phyloP scores from a whole-genome alignment of 1,140 invertebrate species.

The Catajapyx aquilonaris region DNA sequence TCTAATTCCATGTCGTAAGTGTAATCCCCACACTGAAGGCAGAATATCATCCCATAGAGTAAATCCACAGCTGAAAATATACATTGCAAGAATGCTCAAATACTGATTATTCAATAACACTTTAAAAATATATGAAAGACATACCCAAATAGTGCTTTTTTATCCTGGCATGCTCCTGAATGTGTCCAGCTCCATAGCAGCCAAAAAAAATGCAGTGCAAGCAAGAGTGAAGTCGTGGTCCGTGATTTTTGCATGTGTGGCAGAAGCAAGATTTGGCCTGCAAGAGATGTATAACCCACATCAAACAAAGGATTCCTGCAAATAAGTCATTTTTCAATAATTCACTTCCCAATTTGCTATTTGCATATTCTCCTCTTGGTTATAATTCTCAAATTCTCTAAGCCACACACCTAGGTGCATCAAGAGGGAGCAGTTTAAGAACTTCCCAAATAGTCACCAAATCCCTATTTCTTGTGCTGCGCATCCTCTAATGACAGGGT shows the following conservation, averaged over 20 bases:
- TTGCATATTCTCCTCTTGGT: no score
- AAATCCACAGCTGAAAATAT: conserved; percentile 49
- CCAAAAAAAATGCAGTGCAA: conserved; percentile 81
- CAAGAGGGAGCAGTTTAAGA: no score
- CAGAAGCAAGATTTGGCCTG: conserved; percentile 54
- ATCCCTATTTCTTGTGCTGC: no score
- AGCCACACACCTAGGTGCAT: no score
- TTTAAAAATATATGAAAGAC: conserved; percentile 7
- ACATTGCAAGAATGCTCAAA: not conserved
- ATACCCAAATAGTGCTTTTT: conserved; percentile 58
- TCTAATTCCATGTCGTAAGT: conserved; percentile 58
- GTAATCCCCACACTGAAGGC: conserved; percentile 77
- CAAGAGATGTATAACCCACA: no score
- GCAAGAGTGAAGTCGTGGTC: conserved; percentile 64
- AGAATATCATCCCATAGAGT: conserved; percentile 73
- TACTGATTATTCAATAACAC: conserved; percentile 5
- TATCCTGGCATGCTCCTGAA: conserved; percentile 58
- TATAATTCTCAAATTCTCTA: no score
- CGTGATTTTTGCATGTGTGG: conserved; percentile 48
- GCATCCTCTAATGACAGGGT: no score
- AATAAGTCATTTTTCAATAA: no score
- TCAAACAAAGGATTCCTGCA: no score
- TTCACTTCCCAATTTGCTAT: no score
- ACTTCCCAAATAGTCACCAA: no score
- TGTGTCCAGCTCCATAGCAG: conserved; percentile 57